Base-by-base conservation (phyloP, 2,797 vertebrate species). In the Microctenopoma stevenorrisi region DNA sequence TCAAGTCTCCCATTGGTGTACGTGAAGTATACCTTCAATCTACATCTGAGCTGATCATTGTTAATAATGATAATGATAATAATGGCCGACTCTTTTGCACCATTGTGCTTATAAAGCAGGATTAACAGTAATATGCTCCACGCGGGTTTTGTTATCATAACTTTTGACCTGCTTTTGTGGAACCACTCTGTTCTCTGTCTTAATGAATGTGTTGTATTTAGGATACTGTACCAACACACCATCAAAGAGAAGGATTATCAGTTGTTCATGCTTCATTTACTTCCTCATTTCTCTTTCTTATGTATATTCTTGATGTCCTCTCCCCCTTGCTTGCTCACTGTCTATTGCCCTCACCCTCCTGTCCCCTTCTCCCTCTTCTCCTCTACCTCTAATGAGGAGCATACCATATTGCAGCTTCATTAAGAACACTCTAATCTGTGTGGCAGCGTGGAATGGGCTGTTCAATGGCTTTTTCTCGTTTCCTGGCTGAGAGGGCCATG, bases 401-500 rank as follows among this genome's bases (percentile, higher is more conserved):
- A 38, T 59, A 79, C 85, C 84, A 85, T 74, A 81, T 79, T 67
- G 77, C 65, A 15, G 73, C 78, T 78, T 81, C 88, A 87, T 88
- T 85, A 89, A 57, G 67, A 53, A 74, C 74, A 67, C 78, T 84
- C 71, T 87, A 80, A 86, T 89, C 85, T 86, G 83, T 68, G 81
- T 79, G 85, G 79, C 38, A 48, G 74, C 53, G 75, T 78, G 81
- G 76, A 85, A 89, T 82, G 84, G 86, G 84, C 87, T 77, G 74
- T 82, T 83, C 83, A 65, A 86, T 88, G 82, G 85, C 74, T 78
- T 91, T 88, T 87, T 81, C 79, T 82, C 53, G 71, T 91, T 78
- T 86, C 55, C 79, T 79, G 74, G 77, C 83, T 67, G 78, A 86
- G 80, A 87, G 89, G 64, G 73, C 60, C 68, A 48, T 86, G 86